phyloP scores from a whole-genome alignment of 2,888 invertebrate genomes.

The Cantharis flavilabris region DNA sequence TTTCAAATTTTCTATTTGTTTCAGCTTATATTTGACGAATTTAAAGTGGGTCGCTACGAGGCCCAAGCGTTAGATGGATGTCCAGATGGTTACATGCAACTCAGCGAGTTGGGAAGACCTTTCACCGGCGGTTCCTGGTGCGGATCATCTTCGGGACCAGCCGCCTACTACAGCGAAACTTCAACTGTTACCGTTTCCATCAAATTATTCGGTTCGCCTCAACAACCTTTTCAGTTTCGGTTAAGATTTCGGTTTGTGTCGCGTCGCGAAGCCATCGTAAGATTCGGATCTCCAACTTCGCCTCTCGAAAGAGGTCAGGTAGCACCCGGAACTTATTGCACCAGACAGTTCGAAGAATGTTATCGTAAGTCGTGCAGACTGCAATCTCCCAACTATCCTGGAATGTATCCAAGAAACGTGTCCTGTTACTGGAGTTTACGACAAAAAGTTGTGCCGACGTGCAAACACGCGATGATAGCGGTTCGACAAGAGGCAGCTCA shows the following conservation, averaged over 20 bases:
- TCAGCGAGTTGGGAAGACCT: conserved; percentile 83
- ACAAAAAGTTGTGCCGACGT: conserved; percentile 83
- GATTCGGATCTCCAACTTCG: conserved; percentile 76
- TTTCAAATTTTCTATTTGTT: conserved; percentile 38
- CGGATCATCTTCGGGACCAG: conserved; percentile 78
- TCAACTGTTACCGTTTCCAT: conserved; percentile 86
- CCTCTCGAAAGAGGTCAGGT: conserved; percentile 83
- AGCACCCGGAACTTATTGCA: conserved; percentile 67
- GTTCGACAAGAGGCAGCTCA: conserved; percentile 77
- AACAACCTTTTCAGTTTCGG: conserved; percentile 79
- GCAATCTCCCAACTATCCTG: conserved; percentile 90
- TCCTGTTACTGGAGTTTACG: conserved; percentile 88
- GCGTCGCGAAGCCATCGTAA: conserved; percentile 77
- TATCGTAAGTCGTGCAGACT: conserved; percentile 83
- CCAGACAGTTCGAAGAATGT: conserved; percentile 83
- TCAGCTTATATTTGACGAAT: conserved; percentile 84
- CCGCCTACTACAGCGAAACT: conserved; percentile 88
- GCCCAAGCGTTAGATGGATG: conserved; percentile 76
- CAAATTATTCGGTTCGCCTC: conserved; percentile 73
- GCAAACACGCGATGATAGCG: conserved; percentile 90
- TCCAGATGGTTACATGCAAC: conserved; percentile 86
- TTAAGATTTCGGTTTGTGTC: conserved; percentile 83
- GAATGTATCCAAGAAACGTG: conserved; percentile 86
- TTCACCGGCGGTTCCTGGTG: conserved; percentile 92
- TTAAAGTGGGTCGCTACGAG: conserved; percentile 83